Conservation (phyloP, 2,113 vertebrate genomes). For the Siniperca chuatsi region DNA sequence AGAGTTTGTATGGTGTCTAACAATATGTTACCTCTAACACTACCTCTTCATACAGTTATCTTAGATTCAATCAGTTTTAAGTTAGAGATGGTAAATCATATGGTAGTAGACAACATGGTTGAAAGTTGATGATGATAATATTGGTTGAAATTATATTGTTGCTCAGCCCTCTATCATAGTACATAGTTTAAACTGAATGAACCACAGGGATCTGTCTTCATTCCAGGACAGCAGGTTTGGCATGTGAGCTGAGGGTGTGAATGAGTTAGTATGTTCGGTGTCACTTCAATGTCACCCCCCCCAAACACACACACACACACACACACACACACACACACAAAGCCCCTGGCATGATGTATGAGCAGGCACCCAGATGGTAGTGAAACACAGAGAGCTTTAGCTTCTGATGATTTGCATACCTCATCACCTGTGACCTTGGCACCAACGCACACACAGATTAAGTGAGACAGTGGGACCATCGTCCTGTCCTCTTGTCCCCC, state of each 20-base stretch:
- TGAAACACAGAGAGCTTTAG: slow-evolving; percentile 45
- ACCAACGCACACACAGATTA: slow-evolving; percentile 36
- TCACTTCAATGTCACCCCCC: slow-evolving; percentile 56
- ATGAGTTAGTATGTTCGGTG: slow-evolving; percentile 44
- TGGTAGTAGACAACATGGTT: neutral
- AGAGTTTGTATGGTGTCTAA: neutral
- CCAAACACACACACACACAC: slow-evolving; percentile 14
- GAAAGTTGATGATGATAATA: neutral
- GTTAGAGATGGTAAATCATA: neutral
- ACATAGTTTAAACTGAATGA: neutral
- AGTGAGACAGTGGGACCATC: slow-evolving; percentile 39
- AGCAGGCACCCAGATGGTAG: slow-evolving; percentile 56
- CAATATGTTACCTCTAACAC: neutral
- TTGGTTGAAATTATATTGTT: neutral
- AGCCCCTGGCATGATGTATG: slow-evolving; percentile 33
- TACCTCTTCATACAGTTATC: neutral
- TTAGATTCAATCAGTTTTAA: neutral
- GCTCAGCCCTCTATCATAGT: neutral
- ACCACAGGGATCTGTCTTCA: slow-evolving; percentile 1
- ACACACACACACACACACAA: slow-evolving; percentile 27
- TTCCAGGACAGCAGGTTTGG: slow-evolving; percentile 23
- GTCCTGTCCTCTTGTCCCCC: slow-evolving; percentile 10
- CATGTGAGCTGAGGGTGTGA: slow-evolving; percentile 45
- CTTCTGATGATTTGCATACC: slow-evolving; percentile 58
- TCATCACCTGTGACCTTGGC: slow-evolving; percentile 69